Conservation (phyloP, 2,888 invertebrate species). For the Petrolisthes cinctipes region DNA sequence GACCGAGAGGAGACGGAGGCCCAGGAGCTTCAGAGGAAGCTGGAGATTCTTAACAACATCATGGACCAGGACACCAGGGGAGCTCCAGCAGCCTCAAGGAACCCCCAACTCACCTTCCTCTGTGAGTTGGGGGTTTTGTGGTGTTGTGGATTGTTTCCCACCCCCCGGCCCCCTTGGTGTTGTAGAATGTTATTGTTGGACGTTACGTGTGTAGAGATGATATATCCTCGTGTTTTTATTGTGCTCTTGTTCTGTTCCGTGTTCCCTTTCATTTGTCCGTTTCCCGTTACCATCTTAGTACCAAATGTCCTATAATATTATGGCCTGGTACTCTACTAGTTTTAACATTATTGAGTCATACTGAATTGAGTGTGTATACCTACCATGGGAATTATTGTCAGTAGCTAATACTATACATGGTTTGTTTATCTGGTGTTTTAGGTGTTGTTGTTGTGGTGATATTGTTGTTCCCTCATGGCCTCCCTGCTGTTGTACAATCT, state of each 20-base stretch:
- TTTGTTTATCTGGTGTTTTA: neutral
- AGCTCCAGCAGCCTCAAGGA: slow-evolving; percentile 43
- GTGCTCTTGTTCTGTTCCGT: neutral
- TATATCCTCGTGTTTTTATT: neutral
- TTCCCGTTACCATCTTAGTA: too few species aligned
- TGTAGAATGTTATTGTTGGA: neutral
- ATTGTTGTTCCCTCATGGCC: too few species aligned
- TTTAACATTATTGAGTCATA: too few species aligned
- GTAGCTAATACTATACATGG: too few species aligned
- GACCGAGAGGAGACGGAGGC: slow-evolving; percentile 90
- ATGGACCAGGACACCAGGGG: slow-evolving; percentile 82
- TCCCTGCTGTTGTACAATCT: too few species aligned
- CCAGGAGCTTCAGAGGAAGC: slow-evolving; percentile 88
- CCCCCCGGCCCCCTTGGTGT: neutral
- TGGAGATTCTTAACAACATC: slow-evolving; percentile 89
- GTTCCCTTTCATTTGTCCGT: too few species aligned
- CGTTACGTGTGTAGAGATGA: neutral
- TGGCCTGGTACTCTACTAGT: too few species aligned
- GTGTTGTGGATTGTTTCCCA: neutral
- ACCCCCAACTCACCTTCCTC: slow-evolving; percentile 53
- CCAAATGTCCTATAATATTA: too few species aligned
- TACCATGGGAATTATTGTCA: too few species aligned
- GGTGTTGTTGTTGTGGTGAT: neutral
- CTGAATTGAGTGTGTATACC: too few species aligned
- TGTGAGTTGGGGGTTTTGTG: slow-evolving; percentile 40